Evolutionary conservation across 2,888 invertebrate species (phyloP).

Genomic region (Hypsopygia costalis): DNA sequence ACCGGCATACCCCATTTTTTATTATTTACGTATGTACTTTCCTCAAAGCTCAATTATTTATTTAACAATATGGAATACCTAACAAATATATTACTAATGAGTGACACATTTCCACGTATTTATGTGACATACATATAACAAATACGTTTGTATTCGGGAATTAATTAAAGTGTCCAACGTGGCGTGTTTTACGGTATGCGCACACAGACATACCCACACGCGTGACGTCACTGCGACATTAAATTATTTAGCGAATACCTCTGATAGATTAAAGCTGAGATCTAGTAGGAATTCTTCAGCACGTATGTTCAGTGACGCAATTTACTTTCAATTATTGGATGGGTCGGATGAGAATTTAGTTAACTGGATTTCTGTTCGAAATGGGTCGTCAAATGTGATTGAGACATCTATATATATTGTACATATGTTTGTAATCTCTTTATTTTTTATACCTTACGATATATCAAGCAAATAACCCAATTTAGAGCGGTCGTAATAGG

Average conservation of each 20-base stretch:
- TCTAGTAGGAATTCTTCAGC: conserved; percentile 19
- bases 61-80: too few relatives aligned
- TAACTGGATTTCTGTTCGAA: too few relatives aligned
- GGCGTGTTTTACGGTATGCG: conserved; percentile 62
- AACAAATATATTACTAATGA: too few relatives aligned
- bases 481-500: too few relatives aligned
- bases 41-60: too few relatives aligned
- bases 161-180: conserved; percentile 74
- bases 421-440: too few relatives aligned
- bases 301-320: background rate
- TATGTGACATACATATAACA: conserved; percentile 2
- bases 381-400: too few relatives aligned
- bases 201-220: conserved; percentile 51
- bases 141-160: conserved; percentile 45
- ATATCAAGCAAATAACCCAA: too few relatives aligned
- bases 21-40: too few relatives aligned
- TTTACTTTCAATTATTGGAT: conserved; percentile 8
- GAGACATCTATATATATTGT: too few relatives aligned
- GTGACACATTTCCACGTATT: background rate
- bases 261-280: conserved; percentile 14
- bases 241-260: conserved; percentile 48
- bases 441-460: too few relatives aligned
- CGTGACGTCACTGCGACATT: conserved; percentile 63
- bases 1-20: too few relatives aligned
- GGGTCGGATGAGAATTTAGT: background rate